These are phyloP conservation scores for Muscicapa comitata DNA, from an alignment of 2,797 vertebrate genomes.

Conservation along the genomic window DNA sequence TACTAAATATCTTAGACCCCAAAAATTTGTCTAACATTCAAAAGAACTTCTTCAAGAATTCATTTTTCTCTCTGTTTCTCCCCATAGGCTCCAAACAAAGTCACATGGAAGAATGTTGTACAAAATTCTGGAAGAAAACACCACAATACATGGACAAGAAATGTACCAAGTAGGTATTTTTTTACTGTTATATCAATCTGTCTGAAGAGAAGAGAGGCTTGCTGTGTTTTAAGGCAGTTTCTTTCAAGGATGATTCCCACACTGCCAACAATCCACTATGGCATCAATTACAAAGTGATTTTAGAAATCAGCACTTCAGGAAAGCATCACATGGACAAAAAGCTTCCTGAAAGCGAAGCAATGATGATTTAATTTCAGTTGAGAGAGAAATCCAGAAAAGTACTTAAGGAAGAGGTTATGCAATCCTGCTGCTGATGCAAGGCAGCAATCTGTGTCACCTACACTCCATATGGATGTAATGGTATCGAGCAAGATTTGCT, in stretches of 20 bases:
- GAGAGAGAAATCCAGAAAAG: constrained; percentile 1
- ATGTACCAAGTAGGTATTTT: not conserved
- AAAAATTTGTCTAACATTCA: not conserved
- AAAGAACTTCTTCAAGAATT: not conserved
- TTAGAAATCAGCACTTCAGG: not conserved
- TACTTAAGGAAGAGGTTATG: constrained; percentile 22
- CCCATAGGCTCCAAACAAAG: not conserved
- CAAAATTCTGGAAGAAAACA: not conserved
- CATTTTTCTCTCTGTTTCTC: not conserved
- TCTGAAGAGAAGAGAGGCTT: not conserved
- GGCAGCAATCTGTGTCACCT: constrained; percentile 41
- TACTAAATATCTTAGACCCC: not conserved
- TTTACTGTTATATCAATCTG: not conserved
- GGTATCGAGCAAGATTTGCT: not conserved
- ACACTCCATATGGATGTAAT: constrained; percentile 41
- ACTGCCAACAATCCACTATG: not conserved
- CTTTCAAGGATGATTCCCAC: not conserved
- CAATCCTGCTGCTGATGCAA: not conserved
- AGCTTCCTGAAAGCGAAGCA: not conserved
- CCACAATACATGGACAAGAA: not conserved
- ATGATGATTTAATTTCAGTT: not conserved
- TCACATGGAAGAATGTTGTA: not conserved
- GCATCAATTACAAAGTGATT: not conserved
- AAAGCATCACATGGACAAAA: not conserved
- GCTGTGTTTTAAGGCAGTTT: not conserved